A percentile compares a stretch with the other conserved stretches of the same genome.
phyloP scores from a whole-genome alignment of 2,113 vertebrate species.

The Pachyramphus minor region DNA sequence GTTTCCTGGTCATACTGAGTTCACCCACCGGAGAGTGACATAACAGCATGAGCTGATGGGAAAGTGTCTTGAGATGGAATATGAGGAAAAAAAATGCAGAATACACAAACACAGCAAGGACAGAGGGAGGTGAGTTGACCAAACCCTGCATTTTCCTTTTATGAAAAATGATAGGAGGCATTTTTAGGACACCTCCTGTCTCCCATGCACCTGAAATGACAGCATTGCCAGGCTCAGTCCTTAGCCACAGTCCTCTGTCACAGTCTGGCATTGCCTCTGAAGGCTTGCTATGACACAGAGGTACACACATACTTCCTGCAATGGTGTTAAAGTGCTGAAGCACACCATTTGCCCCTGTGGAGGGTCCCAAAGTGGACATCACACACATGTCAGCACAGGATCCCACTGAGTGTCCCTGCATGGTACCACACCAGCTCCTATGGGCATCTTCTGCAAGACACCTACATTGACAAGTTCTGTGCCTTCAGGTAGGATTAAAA shows the following conservation, averaged over 20 bases:
- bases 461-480: not conserved
- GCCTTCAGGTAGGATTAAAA: not conserved
- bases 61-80: not conserved
- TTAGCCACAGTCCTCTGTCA: not conserved
- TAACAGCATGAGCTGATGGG: slow-evolving; percentile 9
- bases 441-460: not conserved
- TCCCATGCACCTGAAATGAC: not conserved
- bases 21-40: slow-evolving; percentile 49
- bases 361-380: not conserved
- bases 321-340: not conserved
- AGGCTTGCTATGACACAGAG: not conserved
- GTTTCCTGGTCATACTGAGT: slow-evolving; percentile 19
- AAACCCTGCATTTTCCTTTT: not conserved
- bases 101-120: not conserved
- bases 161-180: not conserved
- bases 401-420: fast-evolving
- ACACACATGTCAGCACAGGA: not conserved
- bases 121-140: not conserved
- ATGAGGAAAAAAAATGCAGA: not conserved
- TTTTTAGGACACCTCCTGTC: not conserved
- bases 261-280: not conserved
- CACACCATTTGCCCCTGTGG: not conserved
- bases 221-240: not conserved
- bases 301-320: not conserved
- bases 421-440: not conserved